phyloP scores from a whole-genome alignment of 2,113 vertebrate genomes.

The Pao palembangensis region DNA sequence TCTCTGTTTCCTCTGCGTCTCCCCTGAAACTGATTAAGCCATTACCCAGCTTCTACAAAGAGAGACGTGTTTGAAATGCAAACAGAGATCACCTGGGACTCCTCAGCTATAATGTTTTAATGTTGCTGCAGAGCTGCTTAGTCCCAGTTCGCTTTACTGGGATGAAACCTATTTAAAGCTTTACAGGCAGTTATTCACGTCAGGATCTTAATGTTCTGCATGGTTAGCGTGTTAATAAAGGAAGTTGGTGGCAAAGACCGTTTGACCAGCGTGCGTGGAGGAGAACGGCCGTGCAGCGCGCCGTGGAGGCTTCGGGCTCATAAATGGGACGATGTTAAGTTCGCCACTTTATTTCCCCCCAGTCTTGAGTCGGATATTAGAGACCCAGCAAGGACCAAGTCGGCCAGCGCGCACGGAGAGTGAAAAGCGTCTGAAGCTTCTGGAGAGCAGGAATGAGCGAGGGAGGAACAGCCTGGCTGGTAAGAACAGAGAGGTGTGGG shows the following conservation, averaged over 20 bases:
- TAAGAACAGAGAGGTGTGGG: constrained; percentile 67
- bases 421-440: no score
- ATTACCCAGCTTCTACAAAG: constrained; percentile 50
- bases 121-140: constrained; percentile 21
- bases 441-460: no score
- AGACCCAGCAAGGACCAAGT: no score
- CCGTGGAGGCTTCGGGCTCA: no score
- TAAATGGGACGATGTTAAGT: no score
- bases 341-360: no score
- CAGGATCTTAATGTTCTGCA: background rate
- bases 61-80: constrained; percentile 45
- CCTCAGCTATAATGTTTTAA: constrained; percentile 13
- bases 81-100: constrained; percentile 52
- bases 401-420: no score
- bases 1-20: constrained; percentile 33
- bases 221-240: background rate
- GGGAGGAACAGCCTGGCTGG: no score
- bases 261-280: no score
- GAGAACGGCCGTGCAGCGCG: no score
- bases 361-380: no score
- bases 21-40: constrained; percentile 57
- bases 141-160: constrained; percentile 2
- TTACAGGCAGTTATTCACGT: background rate
- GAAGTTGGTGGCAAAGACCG: no score
- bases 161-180: background rate